Evolutionary conservation across 2,113 vertebrate species (phyloP).

Genomic region (Perca schrenkii): DNA sequence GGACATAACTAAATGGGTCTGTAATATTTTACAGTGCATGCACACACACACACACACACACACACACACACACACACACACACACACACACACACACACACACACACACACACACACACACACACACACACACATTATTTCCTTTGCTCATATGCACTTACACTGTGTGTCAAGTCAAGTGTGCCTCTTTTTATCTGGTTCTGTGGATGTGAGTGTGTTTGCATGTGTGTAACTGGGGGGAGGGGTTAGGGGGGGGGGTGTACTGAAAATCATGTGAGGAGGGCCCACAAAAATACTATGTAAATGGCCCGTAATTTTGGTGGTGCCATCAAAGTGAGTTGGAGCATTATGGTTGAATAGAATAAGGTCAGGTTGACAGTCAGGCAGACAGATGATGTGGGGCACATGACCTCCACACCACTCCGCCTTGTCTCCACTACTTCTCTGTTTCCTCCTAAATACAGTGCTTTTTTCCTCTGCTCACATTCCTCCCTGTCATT

Average conservation of each 20-base stretch:
- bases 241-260: too few species aligned
- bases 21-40: too few species aligned
- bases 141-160: constrained; percentile 26
- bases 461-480: neutral
- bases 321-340: constrained; percentile 24
- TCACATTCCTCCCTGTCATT: constrained; percentile 12
- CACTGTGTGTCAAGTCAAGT: constrained; percentile 32
- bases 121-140: neutral
- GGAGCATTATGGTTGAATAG: constrained; percentile 54
- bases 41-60: neutral
- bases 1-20: too few species aligned
- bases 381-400: constrained; percentile 56
- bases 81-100: neutral
- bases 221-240: neutral
- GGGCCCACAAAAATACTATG: too few species aligned
- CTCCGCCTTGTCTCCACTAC: constrained; percentile 18
- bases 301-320: neutral
- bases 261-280: too few species aligned
- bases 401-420: constrained; percentile 43
- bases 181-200: constrained; percentile 23
- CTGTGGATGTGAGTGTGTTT: constrained; percentile 33
- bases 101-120: neutral
- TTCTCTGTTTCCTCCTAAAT: constrained; percentile 25
- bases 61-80: neutral
- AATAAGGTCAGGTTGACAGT: constrained; percentile 68